Base-by-base conservation (phyloP, 2,797 vertebrate genomes). In the Malurus leucopterus region DNA sequence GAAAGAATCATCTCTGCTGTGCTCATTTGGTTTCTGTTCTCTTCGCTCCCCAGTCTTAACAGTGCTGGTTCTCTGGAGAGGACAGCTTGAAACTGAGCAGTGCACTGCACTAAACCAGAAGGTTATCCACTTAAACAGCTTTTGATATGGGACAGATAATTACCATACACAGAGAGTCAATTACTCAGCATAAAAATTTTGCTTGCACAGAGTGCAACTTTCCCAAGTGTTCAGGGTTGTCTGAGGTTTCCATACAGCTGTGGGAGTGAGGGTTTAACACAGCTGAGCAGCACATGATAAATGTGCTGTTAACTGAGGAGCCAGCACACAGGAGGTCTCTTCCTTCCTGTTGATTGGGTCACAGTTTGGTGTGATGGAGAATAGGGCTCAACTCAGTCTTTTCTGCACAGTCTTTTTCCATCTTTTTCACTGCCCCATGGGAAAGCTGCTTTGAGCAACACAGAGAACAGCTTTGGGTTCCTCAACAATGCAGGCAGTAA, bases 221-320 rank as follows among this genome's bases (percentile, higher is more conserved):
- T n/a, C 38, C 36, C 10, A 27, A 5, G 34, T 32, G 9, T 22
- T 4, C 4, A 11, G 30, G 24, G 38, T n/a, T 16, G 38, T 36
- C 36, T 51, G 51, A 34, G 43, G 36, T 14, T 51, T 4, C 51
- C 22, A 11, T 1, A 2, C 8, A 46, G 53, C 8, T 1, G 0
- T 27, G 57, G 63, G 30, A 36, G 11, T 2, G 32, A 59, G 53
- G 14, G 8, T 27, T 20, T 22, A 9, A 40, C 3, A 7, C 41
- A 62, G 20, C 7, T 20, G 61, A 44, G 76, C 50, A 34, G 32
- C n/a, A 21, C 8, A 1, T 8, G 15, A 27, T 8, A 17, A 26
- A 79, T 51, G 14, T 32, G 50, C 43, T 58, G 40, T 57, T 57
- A 8, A 11, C 54, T 5, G 23, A 76, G 44, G 50, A 24, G 32